Conservation (phyloP, 2,113 vertebrate genomes). For the Poecilia latipinna region DNA sequence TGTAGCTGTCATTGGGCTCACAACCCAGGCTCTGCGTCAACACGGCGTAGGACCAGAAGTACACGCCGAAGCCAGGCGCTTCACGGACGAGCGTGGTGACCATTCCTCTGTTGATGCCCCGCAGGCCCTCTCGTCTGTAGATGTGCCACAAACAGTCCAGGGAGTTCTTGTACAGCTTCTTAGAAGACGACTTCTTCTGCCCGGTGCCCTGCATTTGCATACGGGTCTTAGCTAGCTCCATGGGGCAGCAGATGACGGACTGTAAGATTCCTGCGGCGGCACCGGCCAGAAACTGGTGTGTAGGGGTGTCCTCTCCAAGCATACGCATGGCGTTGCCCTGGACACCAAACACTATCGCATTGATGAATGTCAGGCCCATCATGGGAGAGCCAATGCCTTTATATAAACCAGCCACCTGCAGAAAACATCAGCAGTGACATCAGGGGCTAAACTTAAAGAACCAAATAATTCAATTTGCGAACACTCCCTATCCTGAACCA, state of each 20-base stretch:
- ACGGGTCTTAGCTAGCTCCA: slow-evolving; percentile 97
- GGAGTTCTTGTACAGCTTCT: slow-evolving; percentile 91
- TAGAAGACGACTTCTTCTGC: slow-evolving; percentile 86
- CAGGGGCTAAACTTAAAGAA: neutral
- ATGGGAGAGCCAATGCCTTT: slow-evolving; percentile 97
- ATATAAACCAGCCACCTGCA: slow-evolving; percentile 90
- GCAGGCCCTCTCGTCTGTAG: slow-evolving; percentile 89
- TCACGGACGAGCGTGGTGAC: slow-evolving; percentile 90
- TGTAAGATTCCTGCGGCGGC: slow-evolving; percentile 92
- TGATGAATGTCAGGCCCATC: slow-evolving; percentile 99
- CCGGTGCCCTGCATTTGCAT: slow-evolving; percentile 95
- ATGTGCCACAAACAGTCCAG: slow-evolving; percentile 92
- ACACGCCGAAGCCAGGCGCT: slow-evolving; percentile 94
- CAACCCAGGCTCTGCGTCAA: slow-evolving; percentile 89
- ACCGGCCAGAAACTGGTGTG: slow-evolving; percentile 94
- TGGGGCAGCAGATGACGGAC: slow-evolving; percentile 94
- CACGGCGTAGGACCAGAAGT: slow-evolving; percentile 92
- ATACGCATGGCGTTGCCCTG: slow-evolving; percentile 91
- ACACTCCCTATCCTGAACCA: neutral
- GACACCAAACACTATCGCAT: slow-evolving; percentile 95
- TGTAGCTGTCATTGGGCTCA: slow-evolving; percentile 85
- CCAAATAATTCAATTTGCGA: no score
- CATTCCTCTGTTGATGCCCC: slow-evolving; percentile 93
- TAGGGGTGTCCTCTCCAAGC: slow-evolving; percentile 88
- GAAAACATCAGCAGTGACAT: slow-evolving; percentile 1